Percentiles rank a stretch among this genome's conserved stretches.
phyloP scores from a whole-genome alignment of 2,888 invertebrate genomes.

The Andrena haemorrhoa region DNA sequence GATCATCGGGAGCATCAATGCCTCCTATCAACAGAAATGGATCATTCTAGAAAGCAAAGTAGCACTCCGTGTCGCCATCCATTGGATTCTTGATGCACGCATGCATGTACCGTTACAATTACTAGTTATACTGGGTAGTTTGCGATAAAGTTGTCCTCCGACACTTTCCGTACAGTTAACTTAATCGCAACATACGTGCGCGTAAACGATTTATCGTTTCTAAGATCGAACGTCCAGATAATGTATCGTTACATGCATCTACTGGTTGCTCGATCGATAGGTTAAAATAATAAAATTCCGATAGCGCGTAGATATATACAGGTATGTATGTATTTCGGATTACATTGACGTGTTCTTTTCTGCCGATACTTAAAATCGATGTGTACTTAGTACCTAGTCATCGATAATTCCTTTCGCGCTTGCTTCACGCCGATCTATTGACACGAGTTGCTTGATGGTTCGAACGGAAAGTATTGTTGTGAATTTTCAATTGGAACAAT shows the following conservation, averaged over 20 bases:
- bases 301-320: background rate
- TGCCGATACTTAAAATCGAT: too few species aligned
- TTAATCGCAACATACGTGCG: background rate
- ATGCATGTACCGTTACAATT: background rate
- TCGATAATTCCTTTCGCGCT: too few species aligned
- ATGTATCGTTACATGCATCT: background rate
- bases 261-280: background rate
- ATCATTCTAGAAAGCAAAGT: conserved; percentile 6
- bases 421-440: too few species aligned
- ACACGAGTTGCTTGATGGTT: too few species aligned
- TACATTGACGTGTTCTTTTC: too few species aligned
- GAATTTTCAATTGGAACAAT: too few species aligned
- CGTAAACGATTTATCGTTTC: background rate
- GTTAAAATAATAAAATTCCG: conserved; percentile 8
- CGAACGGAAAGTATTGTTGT: too few species aligned
- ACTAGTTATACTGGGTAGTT: background rate
- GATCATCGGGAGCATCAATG: background rate
- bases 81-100: background rate
- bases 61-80: background rate
- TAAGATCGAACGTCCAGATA: background rate
- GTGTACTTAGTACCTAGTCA: too few species aligned
- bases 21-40: background rate
- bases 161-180: background rate
- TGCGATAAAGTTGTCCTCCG: background rate
- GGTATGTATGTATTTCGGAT: background rate